Base-by-base conservation (phyloP, 2,888 invertebrate species). In the Phasia obesa region DNA sequence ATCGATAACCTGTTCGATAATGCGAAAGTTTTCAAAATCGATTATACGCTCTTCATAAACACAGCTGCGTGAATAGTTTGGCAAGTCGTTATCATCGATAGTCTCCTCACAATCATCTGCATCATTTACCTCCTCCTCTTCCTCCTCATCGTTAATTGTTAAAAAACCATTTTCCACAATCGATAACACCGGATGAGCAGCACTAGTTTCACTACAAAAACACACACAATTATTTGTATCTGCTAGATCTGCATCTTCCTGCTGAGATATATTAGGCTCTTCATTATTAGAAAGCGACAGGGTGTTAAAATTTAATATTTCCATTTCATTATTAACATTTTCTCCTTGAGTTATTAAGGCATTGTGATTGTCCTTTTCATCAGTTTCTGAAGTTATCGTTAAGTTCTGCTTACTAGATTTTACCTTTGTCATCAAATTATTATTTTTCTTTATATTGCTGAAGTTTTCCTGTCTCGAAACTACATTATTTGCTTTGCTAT, bases 1-100 rank as follows among this genome's bases (percentile, higher is more conserved):
- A 64, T 90, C 90, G 85, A 89, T 88, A 35, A 89, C 90, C 70
- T 89, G 89, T 73, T 89, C 90, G 79, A 90, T 89, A 3, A 89
- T 89, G 31, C 89, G 87, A 74, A 89, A 84, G 76, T 89, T 90
- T 73, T 89, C 90, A 70, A 88, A 89, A 71, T 89, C 89, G 35
- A 89, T 87, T 15, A 89, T 89, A 0, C 90, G 87, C 5, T 84
- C 84, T 35, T 85, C 78, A 62, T 85, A 85, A 2, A 84, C 59
- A 57, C 84, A 85, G 49, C 84, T 85, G 15, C 71, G 77, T 9
- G 81, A 82, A 65, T 84, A 84, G 11, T 81, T 84, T 13, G 77
- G 77, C 38, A 84, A 77, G 23, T 84, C 85, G 38, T 19, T 64
- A 1, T 79, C 77, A 19, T 80, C 77, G 6, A 74, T 69, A 13